These are phyloP conservation scores for silkworm (Bombyx mori) DNA, from an alignment of 1,140 invertebrate genomes.

Conservation along the genomic window ASM3026992v2 NC_085127.1:8410501-8411000, in stretches of 20 bases:
- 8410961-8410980: too few species aligned
- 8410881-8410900: not conserved
- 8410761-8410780: too few species aligned
- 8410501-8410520: not conserved
- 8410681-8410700: constrained; percentile 13
- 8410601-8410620: constrained; percentile 5
- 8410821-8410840: too few species aligned
- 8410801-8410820: too few species aligned
- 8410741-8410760: not conserved
- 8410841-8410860: too few species aligned
- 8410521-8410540: constrained; percentile 5
- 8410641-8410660: constrained; percentile 9
- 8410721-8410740: constrained; percentile 8
- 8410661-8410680: constrained; percentile 9
- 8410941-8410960: not conserved
- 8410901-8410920: not conserved
- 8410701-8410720: constrained; percentile 10
- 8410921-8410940: not conserved
- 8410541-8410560: constrained; percentile 7
- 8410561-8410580: constrained; percentile 6
- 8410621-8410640: constrained; percentile 5
- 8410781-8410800: too few species aligned
- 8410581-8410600: constrained; percentile 11
- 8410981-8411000: too few species aligned
- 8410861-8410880: not conserved